phyloP scores from a whole-genome alignment of 2,888 invertebrate genomes.

The Mythimna albipuncta region DNA sequence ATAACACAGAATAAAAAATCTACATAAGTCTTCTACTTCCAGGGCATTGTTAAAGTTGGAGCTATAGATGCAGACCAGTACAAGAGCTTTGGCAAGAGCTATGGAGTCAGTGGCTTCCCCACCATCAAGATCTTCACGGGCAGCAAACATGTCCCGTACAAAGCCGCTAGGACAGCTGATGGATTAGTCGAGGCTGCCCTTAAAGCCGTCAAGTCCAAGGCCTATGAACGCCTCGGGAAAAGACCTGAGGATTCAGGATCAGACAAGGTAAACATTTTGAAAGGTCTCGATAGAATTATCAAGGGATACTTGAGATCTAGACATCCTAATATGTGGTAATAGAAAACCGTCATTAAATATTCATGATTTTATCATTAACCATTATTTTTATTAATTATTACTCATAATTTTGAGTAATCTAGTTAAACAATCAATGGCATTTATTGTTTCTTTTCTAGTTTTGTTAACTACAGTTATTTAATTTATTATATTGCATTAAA shows the following conservation, averaged over 20 bases:
- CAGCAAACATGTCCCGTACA: conserved; percentile 96
- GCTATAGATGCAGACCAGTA: conserved; percentile 98
- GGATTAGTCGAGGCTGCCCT: conserved; percentile 96
- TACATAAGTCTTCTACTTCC: conserved; percentile 61
- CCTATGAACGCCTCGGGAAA: conserved; percentile 93
- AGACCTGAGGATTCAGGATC: conserved; percentile 80
- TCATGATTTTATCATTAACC: conserved; percentile 5
- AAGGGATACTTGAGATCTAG: conserved; percentile 24
- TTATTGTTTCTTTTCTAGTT: too few relatives aligned
- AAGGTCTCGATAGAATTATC: conserved; percentile 40
- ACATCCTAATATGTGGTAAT: conserved; percentile 32
- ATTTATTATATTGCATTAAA: too few relatives aligned
- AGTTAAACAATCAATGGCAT: too few relatives aligned
- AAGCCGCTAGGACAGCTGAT: conserved; percentile 96
- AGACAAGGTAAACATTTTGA: conserved; percentile 81
- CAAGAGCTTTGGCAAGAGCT: conserved; percentile 94
- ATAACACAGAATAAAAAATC: background rate
- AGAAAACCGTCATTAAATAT: conserved; percentile 12
- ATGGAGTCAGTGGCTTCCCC: conserved; percentile 97
- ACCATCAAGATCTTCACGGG: conserved; percentile 98
- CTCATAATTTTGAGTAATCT: conserved; percentile 6
- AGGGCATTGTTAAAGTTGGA: conserved; percentile 98
- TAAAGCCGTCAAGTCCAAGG: conserved; percentile 94
- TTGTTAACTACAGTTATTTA: too few relatives aligned
- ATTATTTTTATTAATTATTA: conserved; percentile 15